Evolutionary conservation across 2,797 vertebrate genomes (phyloP), one percentile per base, ranked within the genome.

Genomic region (Naso thynnoides): DNA sequence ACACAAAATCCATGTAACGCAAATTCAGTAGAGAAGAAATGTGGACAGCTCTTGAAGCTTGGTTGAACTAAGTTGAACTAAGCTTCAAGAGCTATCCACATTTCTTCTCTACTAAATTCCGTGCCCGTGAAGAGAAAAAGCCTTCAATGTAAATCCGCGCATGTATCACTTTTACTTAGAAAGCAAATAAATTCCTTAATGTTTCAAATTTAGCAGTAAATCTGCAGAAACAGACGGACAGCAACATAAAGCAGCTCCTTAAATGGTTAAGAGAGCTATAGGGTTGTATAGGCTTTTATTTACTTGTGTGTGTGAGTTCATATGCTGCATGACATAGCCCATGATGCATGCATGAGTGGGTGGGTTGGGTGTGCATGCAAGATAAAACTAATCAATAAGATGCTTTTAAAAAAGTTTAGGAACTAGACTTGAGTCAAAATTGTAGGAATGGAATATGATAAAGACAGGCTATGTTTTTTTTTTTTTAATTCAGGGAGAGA

Each of bases 401-500:
- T n/a, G 15, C 18, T 48, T 52, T 39, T 19, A n/a, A 24, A 29
- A 65, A 53, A 10, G 29, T 57, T 53, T 47, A 18, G 6, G 5
- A 3, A 38, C 23, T 29, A n/a, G 14, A 29, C 52, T 14, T 42
- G 31, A 39, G 19, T 55, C 3, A 0, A 48, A 8, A 39, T 29
- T 29, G 15, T 27, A 48, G 18, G 19, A 50, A 49, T 36, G 31
- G 21, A 55, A 53, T 50, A n/a, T 49, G n/a, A 66, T 5, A 70
- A 44, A 60, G 14, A 52, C 23, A 26, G 3, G 29, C 8, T 48
- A 14, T 23, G 16, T n/a, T 11, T 36, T 36, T 36, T n/a, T n/a
- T n/a, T 66, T 69, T 58, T 38, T 44, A 54, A 39, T 62, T 70
- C 8, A 27, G 48, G 49, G 55, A 16, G 2, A 80, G 49, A 71